A percentile compares a stretch with the other conserved stretches of the same genome.
Evolutionary conservation across 2,888 invertebrate genomes (phyloP).

Genomic region (Drosophila colorata): DNA sequence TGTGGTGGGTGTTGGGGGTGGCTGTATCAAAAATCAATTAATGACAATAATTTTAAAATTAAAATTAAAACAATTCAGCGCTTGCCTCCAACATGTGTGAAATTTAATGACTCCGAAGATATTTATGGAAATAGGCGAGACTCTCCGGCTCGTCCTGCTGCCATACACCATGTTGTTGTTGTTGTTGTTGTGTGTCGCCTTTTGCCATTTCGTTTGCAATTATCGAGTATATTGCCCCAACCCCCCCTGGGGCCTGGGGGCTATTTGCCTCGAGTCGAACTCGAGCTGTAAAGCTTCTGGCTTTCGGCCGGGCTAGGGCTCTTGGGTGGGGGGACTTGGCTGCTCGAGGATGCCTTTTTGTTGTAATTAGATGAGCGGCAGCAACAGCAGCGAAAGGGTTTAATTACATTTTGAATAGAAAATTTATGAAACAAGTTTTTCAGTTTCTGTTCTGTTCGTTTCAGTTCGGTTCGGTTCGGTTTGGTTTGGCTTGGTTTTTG

Average conservation of each 20-base stretch:
- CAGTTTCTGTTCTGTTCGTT: slow-evolving; percentile 53
- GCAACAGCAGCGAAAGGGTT: slow-evolving; percentile 67
- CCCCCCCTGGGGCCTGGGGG: slow-evolving; percentile 2
- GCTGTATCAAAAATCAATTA: slow-evolving; percentile 82
- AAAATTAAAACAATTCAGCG: slow-evolving; percentile 79
- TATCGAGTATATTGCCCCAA: slow-evolving; percentile 71
- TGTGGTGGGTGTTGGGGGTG: not conserved
- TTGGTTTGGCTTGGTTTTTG: not conserved
- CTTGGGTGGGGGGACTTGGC: slow-evolving; percentile 20
- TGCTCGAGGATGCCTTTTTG: slow-evolving; percentile 58
- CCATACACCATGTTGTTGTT: slow-evolving; percentile 21
- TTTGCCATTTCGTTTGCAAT: slow-evolving; percentile 72
- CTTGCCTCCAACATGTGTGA: slow-evolving; percentile 77
- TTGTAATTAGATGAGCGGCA: slow-evolving; percentile 78
- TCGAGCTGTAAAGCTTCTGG: slow-evolving; percentile 30
- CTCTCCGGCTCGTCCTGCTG: slow-evolving; percentile 22
- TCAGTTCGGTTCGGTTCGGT: slow-evolving; percentile 14
- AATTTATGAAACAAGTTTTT: slow-evolving; percentile 81
- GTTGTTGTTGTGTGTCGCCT: slow-evolving; percentile 23
- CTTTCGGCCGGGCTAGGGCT: not conserved
- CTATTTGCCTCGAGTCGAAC: slow-evolving; percentile 31
- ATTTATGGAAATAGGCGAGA: slow-evolving; percentile 75
- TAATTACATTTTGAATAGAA: slow-evolving; percentile 80
- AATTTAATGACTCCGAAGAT: slow-evolving; percentile 83
- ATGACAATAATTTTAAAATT: slow-evolving; percentile 80